Conservation (phyloP, 2,888 invertebrate genomes). For the Formica aserva region DNA sequence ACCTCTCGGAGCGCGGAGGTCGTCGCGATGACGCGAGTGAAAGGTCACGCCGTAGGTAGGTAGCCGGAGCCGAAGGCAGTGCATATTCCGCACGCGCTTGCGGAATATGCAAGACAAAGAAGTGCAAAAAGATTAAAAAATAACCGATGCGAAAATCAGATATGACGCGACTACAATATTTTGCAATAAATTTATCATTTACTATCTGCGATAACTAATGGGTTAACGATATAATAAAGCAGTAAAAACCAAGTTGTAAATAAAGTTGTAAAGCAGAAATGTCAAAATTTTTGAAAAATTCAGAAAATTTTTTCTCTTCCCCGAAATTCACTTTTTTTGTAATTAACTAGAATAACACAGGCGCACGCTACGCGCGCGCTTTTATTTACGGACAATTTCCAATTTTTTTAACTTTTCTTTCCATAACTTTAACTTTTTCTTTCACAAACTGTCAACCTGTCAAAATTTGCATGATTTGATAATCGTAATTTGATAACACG, state of each 20-base stretch:
- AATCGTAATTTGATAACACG: too few species aligned
- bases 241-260: neutral
- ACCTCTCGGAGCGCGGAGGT: slow-evolving; percentile 13
- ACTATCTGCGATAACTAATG: neutral
- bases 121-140: neutral
- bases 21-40: slow-evolving; percentile 4
- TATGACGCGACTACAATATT: neutral
- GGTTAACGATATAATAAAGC: neutral
- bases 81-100: too few species aligned
- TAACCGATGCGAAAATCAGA: neutral
- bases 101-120: neutral
- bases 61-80: neutral
- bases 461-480: too few species aligned
- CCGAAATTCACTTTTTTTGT: neutral
- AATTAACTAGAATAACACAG: too few species aligned
- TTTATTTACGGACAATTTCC: too few species aligned
- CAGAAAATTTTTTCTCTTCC: neutral
- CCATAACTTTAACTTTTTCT: too few species aligned
- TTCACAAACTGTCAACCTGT: too few species aligned
- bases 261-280: neutral
- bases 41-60: slow-evolving; percentile 41
- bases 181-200: slow-evolving; percentile 1
- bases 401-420: too few species aligned
- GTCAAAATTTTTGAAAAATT: neutral
- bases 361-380: too few species aligned